Conservation (phyloP, 2,797 vertebrate genomes). For the Hyperoplus lanceolatus region DNA sequence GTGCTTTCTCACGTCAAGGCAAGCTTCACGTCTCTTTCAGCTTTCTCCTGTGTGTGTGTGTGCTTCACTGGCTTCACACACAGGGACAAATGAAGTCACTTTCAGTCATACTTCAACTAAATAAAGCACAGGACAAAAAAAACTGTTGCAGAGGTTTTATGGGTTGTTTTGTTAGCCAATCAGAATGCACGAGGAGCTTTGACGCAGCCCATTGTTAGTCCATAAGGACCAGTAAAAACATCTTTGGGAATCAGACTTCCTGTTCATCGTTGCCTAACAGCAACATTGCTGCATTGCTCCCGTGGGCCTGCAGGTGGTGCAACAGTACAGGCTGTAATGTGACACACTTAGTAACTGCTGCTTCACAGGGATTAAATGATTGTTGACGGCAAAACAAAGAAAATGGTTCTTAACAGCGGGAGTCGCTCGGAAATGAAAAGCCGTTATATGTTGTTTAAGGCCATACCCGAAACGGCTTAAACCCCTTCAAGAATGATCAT, state of each 20-base stretch:
- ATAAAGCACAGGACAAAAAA: constrained; percentile 13
- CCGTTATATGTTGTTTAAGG: constrained; percentile 12
- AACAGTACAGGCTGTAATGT: constrained; percentile 75
- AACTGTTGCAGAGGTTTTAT: background rate
- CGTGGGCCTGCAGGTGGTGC: constrained; percentile 85
- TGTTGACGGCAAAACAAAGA: constrained; percentile 66
- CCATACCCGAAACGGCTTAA: constrained; percentile 11
- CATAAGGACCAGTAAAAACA: background rate
- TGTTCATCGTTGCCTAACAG: constrained; percentile 4
- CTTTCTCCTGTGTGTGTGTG: too few relatives aligned
- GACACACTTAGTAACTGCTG: constrained; percentile 41
- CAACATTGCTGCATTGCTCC: constrained; percentile 65
- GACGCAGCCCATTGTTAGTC: constrained; percentile 1
- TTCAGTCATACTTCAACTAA: constrained; percentile 15
- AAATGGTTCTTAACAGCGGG: constrained; percentile 43
- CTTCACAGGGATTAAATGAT: constrained; percentile 66
- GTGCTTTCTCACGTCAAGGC: constrained; percentile 44
- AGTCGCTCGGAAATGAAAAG: constrained; percentile 29
- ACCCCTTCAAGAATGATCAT: constrained; percentile 19
- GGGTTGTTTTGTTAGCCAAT: background rate
- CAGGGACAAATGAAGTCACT: constrained; percentile 9
- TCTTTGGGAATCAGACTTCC: background rate
- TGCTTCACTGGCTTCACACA: constrained; percentile 14
- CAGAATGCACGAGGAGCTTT: background rate
- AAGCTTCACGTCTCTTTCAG: background rate